Evolutionary conservation across 2,797 vertebrate genomes (phyloP), one percentile per base, ranked within the genome.

Genomic region (Kryptolebias ocellatus): DNA sequence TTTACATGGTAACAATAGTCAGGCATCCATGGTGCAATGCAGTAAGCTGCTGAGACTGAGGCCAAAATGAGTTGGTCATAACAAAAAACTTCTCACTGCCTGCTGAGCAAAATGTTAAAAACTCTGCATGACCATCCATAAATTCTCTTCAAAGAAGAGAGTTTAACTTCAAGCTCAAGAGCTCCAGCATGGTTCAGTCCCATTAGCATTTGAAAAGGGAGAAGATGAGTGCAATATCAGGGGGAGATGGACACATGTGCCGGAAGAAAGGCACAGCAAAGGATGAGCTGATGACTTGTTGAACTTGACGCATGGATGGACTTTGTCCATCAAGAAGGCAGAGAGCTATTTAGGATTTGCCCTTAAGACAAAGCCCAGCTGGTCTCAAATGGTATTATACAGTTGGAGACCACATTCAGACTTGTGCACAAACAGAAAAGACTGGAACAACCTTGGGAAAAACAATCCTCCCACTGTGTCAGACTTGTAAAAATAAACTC

Each of bases 161-260:
- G 72, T 78, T 24, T 83, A 80, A 83, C 76, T 79, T 74, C 74
- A 54, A 74, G 76, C 78, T 54, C 74, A 64, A 70, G 74, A 76
- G 78, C 68, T 82, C 74, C 72, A 77, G 85, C 88, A 65, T 57
- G 73, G 75, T 83, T 82, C 74, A 78, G 65, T 49, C 18, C 64
- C 74, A 93, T 92, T 90, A 89, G 67, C 90, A 91, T 92, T 86
- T 88, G 85, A 92, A 90, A 89, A 79, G 68, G 72, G 65, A 64
- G 72, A 76, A 77, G 74, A 87, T 74, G 74, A 88, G 82, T 78
- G 79, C 67, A 72, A 59, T 16, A 53, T 73, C n/a, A 11, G 52
- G 49, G 64, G 63, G 65, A 5, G 69, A 20, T n/a, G 45, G 59
- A 55, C 54, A 28, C 9, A 50, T 24, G 8, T 64, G 64, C 60